Conservation (phyloP, 2,113 vertebrate genomes). For the Gambusia affinis region DNA sequence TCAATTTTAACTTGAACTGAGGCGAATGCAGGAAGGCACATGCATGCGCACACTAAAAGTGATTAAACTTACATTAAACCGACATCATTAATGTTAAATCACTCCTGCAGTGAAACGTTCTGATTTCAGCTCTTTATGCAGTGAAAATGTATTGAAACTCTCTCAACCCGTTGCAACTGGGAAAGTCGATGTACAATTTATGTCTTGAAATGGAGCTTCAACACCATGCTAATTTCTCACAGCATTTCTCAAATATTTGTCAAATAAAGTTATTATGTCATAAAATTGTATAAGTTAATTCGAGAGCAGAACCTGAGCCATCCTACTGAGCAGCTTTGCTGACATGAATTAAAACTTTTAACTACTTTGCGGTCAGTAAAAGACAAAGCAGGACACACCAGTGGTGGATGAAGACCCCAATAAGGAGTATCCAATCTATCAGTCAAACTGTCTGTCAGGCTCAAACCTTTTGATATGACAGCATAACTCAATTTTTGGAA, state of each 20-base stretch:
- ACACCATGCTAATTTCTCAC: no score
- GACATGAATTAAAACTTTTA: constrained; percentile 15
- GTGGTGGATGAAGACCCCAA: constrained; percentile 5
- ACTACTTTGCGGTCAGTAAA: background rate
- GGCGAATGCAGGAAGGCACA: constrained; percentile 14
- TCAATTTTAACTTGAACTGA: constrained; percentile 18
- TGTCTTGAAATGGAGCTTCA: background rate
- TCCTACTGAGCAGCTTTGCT: no score
- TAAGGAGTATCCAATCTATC: constrained; percentile 36
- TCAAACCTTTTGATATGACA: no score
- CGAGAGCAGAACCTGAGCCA: background rate
- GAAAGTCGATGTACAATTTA: background rate
- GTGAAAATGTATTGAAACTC: background rate
- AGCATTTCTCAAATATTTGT: no score
- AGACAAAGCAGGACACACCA: constrained; percentile 9
- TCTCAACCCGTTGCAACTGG: background rate
- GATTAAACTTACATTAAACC: constrained; percentile 27
- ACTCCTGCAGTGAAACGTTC: background rate
- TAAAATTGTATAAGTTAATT: background rate
- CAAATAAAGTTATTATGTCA: background rate
- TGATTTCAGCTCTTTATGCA: constrained; percentile 1
- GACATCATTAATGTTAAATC: constrained; percentile 18
- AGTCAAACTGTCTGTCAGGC: constrained; percentile 18
- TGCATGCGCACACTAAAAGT: constrained; percentile 1
- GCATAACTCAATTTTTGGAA: no score